phyloP scores from a whole-genome alignment of 2,113 vertebrate species.

The Ceratotherium simum region DNA sequence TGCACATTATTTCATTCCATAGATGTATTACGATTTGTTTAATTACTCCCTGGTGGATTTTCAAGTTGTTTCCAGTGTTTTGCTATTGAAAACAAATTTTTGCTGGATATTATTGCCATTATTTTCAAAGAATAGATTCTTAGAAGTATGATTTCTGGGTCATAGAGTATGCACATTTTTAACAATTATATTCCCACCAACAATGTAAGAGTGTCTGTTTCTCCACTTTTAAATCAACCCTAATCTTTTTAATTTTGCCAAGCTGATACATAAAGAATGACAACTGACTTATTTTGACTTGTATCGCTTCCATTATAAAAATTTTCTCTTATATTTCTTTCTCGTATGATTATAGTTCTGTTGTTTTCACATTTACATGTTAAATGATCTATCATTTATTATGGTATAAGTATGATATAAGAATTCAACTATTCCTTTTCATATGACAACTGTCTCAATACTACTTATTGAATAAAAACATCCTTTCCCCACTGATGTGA shows the following conservation, averaged over 20 bases:
- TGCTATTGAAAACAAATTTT: not conserved
- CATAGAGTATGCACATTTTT: not conserved
- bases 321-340: not conserved
- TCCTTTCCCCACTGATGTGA: not conserved
- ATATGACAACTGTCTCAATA: not conserved
- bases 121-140: not conserved
- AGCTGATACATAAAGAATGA: not conserved
- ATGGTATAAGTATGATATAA: not conserved
- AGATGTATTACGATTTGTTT: not conserved
- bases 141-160: not conserved
- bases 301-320: not conserved
- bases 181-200: not conserved
- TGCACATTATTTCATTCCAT: not conserved
- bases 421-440: not conserved
- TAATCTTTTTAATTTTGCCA: conserved; percentile 30
- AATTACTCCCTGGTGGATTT: not conserved
- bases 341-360: not conserved
- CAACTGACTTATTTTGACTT: conserved; percentile 2
- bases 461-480: conserved; percentile 11
- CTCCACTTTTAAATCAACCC: conserved; percentile 19
- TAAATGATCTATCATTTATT: not conserved
- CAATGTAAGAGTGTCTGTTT: not conserved
- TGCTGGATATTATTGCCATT: not conserved
- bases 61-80: not conserved
- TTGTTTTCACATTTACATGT: not conserved